Evolutionary conservation across 1,140 invertebrate genomes (phyloP).

Genomic region (Aphelenchoides avenae): DNA sequence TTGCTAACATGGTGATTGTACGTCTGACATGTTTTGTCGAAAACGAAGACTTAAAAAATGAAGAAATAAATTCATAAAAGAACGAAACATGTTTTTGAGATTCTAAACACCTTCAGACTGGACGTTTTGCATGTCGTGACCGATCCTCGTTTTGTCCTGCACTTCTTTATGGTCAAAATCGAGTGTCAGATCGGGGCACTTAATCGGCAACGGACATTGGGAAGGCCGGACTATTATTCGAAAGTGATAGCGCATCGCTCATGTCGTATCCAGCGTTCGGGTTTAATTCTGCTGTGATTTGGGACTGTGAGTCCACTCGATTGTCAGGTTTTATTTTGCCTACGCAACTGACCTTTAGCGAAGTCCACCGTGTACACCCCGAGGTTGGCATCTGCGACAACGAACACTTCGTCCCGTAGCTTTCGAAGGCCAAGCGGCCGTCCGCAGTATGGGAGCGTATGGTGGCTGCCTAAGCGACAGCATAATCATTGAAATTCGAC

Average conservation of each 20-base stretch:
- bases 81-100: too few species aligned
- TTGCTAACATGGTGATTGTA: too few species aligned
- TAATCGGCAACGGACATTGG: not conserved
- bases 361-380: conserved; percentile 52
- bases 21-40: too few species aligned
- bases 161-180: too few species aligned
- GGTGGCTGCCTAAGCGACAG: conserved; percentile 36
- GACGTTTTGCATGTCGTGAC: too few species aligned
- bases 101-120: too few species aligned
- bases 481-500: conserved; percentile 5
- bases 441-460: conserved; percentile 36
- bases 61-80: too few species aligned
- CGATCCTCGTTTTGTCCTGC: too few species aligned
- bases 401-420: conserved; percentile 36
- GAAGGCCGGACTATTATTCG: not conserved
- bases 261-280: too few species aligned
- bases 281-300: not conserved
- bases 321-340: not conserved
- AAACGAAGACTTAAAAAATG: too few species aligned
- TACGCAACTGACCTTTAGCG: conserved; percentile 43
- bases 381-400: conserved; percentile 52
- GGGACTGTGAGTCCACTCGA: not conserved
- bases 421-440: conserved; percentile 52
- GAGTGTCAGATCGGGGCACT: too few species aligned
- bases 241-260: not conserved